Percentiles rank a stretch among this genome's conserved stretches.
Evolutionary conservation across 2,113 vertebrate genomes (phyloP).

Genomic region (Lepus timidus): DNA sequence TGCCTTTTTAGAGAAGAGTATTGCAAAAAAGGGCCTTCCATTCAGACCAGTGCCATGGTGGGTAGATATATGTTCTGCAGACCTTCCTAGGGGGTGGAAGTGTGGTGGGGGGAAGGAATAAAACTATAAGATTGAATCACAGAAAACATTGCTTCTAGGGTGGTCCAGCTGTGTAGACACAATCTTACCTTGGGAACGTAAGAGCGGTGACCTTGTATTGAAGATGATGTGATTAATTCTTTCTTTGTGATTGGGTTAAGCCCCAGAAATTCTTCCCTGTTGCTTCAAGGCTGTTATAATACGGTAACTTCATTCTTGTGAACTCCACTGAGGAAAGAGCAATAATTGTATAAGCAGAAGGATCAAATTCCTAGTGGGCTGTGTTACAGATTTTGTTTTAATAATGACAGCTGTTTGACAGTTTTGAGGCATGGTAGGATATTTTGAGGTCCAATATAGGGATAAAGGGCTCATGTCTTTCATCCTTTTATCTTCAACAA

Average conservation of each 20-base stretch:
- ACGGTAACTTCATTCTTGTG: slow-evolving; percentile 49
- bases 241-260: slow-evolving; percentile 36
- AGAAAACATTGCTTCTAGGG: not conserved
- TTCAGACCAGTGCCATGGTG: not conserved
- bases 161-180: not conserved
- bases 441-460: slow-evolving; percentile 39
- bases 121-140: not conserved
- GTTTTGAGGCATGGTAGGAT: not conserved
- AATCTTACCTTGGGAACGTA: slow-evolving; percentile 1
- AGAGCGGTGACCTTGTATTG: not conserved
- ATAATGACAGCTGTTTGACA: not conserved
- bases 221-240: not conserved
- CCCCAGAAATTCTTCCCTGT: slow-evolving; percentile 30
- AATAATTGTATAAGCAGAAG: slow-evolving; percentile 5
- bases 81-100: not conserved
- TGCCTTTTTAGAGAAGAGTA: not conserved
- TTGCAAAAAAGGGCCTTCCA: not conserved
- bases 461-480: not conserved
- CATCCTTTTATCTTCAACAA: not conserved
- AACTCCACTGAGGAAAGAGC: slow-evolving; percentile 60
- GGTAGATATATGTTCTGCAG: not conserved
- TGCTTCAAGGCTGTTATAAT: slow-evolving; percentile 22
- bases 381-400: not conserved
- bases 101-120: too few species aligned
- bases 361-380: not conserved